phyloP scores from a whole-genome alignment of 2,797 vertebrate genomes.

The Galagoides demidoff region DNA sequence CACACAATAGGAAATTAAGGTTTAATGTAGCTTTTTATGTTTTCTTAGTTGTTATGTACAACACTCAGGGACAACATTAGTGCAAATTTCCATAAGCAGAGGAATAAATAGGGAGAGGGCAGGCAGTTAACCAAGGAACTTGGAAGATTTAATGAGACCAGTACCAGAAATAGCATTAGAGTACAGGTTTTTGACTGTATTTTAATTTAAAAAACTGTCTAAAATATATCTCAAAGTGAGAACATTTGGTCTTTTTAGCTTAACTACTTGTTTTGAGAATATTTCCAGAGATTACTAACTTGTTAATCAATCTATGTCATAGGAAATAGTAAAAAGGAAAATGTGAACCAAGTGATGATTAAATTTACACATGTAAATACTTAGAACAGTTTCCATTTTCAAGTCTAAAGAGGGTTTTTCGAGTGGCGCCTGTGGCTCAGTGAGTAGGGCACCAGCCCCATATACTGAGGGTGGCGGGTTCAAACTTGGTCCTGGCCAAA shows the following conservation, averaged over 20 bases:
- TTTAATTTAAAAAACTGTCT: slow-evolving; percentile 47
- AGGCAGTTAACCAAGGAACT: background rate
- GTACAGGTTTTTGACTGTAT: slow-evolving; percentile 25
- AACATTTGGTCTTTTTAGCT: slow-evolving; percentile 43
- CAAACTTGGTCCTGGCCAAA: too few relatives aligned
- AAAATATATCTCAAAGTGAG: slow-evolving; percentile 45
- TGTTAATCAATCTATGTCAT: slow-evolving; percentile 1
- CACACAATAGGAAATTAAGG: slow-evolving; percentile 45
- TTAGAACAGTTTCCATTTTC: slow-evolving; percentile 38
- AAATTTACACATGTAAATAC: slow-evolving; percentile 41
- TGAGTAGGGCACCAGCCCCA: too few relatives aligned
- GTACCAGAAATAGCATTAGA: slow-evolving; percentile 33
- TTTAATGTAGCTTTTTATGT: slow-evolving; percentile 46
- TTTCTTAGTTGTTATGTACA: slow-evolving; percentile 31
- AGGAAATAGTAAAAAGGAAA: slow-evolving; percentile 54
- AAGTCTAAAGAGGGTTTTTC: background rate
- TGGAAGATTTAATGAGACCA: slow-evolving; percentile 11
- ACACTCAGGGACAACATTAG: background rate
- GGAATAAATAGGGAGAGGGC: background rate
- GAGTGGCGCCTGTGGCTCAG: too few relatives aligned
- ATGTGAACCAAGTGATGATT: slow-evolving; percentile 30
- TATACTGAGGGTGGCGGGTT: too few relatives aligned
- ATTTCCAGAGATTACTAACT: slow-evolving; percentile 44
- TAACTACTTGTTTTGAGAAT: slow-evolving; percentile 23
- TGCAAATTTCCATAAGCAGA: slow-evolving; percentile 25